Conservation (phyloP, 2,888 invertebrate species). For the Lordiphosa andalusiaca region DNA sequence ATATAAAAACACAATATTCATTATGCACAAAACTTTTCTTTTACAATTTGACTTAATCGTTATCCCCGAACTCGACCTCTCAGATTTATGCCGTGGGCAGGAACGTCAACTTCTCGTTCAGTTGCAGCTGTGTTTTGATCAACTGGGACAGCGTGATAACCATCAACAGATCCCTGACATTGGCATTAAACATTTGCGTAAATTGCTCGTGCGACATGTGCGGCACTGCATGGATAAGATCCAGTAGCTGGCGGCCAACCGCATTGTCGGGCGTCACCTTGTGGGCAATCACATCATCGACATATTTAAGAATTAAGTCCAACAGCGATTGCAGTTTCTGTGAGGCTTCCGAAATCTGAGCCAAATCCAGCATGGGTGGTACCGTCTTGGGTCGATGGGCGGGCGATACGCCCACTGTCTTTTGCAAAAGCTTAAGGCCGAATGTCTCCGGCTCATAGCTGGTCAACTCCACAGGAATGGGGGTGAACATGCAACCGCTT, state of each 20-base stretch:
- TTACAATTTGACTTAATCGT: slow-evolving; percentile 46
- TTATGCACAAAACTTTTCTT: slow-evolving; percentile 39
- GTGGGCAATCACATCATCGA: slow-evolving; percentile 94
- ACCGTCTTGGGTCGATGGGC: slow-evolving; percentile 83
- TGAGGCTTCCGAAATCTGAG: slow-evolving; percentile 93
- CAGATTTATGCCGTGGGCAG: slow-evolving; percentile 85
- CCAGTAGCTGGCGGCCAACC: slow-evolving; percentile 93
- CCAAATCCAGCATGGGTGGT: slow-evolving; percentile 86
- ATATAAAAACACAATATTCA: slow-evolving; percentile 35
- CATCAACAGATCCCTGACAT: slow-evolving; percentile 98
- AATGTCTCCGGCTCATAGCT: slow-evolving; percentile 96
- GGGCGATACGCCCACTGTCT: slow-evolving; percentile 85
- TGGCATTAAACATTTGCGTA: slow-evolving; percentile 96
- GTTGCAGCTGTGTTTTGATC: slow-evolving; percentile 96
- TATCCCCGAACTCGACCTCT: slow-evolving; percentile 18
- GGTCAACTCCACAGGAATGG: slow-evolving; percentile 92
- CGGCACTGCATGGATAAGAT: slow-evolving; percentile 94
- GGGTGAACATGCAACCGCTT: slow-evolving; percentile 97
- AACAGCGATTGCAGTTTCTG: slow-evolving; percentile 88
- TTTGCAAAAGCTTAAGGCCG: slow-evolving; percentile 89
- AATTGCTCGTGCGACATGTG: slow-evolving; percentile 94
- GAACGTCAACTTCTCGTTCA: slow-evolving; percentile 96
- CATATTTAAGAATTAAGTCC: slow-evolving; percentile 89
- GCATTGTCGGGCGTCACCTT: slow-evolving; percentile 89
- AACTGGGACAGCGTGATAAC: slow-evolving; percentile 97